Evolutionary conservation across 2,797 vertebrate species (phyloP).

Genomic region (Chelon labrosus): DNA sequence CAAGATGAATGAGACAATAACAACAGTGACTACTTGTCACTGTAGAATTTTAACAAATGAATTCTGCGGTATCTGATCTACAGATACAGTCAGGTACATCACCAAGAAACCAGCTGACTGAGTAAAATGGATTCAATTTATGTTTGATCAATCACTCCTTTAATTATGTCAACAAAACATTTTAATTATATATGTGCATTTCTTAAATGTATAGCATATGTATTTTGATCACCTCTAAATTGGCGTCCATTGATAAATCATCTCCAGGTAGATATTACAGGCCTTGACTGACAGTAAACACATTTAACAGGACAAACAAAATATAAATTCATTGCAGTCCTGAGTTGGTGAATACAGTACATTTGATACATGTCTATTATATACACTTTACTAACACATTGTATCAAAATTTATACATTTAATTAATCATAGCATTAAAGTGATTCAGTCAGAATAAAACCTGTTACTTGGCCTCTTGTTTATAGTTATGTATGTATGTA

Average conservation of each 20-base stretch:
- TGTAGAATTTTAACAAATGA: neutral
- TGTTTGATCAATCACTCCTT: too few relatives aligned
- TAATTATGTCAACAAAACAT: neutral
- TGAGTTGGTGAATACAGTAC: conserved; percentile 71
- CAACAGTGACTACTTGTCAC: neutral
- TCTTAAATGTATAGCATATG: neutral
- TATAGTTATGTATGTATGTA: neutral
- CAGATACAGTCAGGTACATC: neutral
- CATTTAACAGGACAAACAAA: neutral
- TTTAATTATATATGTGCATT: neutral
- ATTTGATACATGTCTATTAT: conserved; percentile 22
- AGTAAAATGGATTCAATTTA: neutral
- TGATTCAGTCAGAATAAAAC: conserved; percentile 1
- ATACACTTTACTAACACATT: neutral
- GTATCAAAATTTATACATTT: neutral
- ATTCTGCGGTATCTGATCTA: neutral
- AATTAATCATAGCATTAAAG: neutral
- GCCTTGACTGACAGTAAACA: conserved; percentile 7
- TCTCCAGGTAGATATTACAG: conserved; percentile 1
- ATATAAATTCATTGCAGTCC: conserved; percentile 36
- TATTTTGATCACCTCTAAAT: neutral
- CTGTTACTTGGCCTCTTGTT: neutral
- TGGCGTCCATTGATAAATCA: neutral
- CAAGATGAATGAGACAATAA: neutral
- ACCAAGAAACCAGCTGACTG: neutral